A percentile compares a stretch with the other conserved stretches of the same genome.
Evolutionary conservation across 2,797 vertebrate genomes (phyloP).

Genomic region (Scleropages formosus): DNA sequence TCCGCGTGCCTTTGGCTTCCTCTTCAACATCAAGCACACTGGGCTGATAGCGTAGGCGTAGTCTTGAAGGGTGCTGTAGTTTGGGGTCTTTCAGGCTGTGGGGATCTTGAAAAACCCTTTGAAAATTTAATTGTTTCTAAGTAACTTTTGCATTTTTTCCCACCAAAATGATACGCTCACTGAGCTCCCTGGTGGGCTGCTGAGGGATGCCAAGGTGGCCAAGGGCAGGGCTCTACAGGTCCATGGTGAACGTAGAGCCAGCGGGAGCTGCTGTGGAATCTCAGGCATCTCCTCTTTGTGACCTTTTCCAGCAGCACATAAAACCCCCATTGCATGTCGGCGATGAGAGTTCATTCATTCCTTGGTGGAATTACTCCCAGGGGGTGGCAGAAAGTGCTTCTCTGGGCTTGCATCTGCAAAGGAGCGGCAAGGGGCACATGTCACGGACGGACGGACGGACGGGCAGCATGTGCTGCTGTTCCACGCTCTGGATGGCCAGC

Average conservation of each 20-base stretch:
- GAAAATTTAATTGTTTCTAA: no score
- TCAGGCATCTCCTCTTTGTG: background rate
- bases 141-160: no score
- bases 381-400: constrained; percentile 36
- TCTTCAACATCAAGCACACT: no score
- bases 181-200: no score
- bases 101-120: no score
- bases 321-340: background rate
- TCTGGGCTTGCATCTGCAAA: constrained; percentile 39
- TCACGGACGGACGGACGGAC: constrained; percentile 24
- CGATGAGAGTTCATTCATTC: constrained; percentile 13
- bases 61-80: no score
- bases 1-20: no score
- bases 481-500: no score
- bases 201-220: background rate
- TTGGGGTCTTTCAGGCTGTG: no score
- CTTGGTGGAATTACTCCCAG: constrained; percentile 20
- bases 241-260: background rate
- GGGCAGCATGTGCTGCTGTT: constrained; percentile 8
- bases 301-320: background rate
- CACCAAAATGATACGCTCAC: no score
- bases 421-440: constrained; percentile 37
- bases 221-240: background rate
- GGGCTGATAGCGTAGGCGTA: no score
- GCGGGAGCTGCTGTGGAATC: background rate